phyloP scores from a whole-genome alignment of 2,888 invertebrate species.

The Lutraria lutraria region DNA sequence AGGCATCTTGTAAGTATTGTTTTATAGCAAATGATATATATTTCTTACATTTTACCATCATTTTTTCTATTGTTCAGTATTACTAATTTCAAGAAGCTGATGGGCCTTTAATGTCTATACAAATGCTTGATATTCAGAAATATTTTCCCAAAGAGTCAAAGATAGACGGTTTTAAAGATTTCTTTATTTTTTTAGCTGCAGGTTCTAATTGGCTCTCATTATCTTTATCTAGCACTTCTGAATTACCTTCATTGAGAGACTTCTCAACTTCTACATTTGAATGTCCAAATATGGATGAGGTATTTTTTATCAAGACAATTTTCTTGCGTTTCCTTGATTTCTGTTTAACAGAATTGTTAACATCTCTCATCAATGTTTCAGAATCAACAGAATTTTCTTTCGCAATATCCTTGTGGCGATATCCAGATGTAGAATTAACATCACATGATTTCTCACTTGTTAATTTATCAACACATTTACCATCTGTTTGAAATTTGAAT shows the following conservation, averaged over 20 bases:
- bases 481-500: not conserved
- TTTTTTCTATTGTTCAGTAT: too few relatives aligned
- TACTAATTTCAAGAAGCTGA: too few relatives aligned
- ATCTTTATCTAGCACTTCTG: not conserved
- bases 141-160: not conserved
- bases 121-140: not conserved
- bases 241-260: not conserved
- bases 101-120: too few relatives aligned
- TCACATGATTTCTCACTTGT: not conserved
- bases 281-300: not conserved
- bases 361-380: not conserved
- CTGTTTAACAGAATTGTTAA: not conserved
- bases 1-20: too few relatives aligned
- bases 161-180: not conserved
- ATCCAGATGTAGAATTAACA: not conserved
- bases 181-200: not conserved
- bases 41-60: too few relatives aligned
- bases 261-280: not conserved
- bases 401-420: not conserved
- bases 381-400: not conserved
- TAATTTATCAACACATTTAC: not conserved
- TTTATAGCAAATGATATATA: too few relatives aligned
- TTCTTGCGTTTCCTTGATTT: slow-evolving; percentile 1
- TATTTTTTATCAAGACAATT: slow-evolving; percentile 14
- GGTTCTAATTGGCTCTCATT: not conserved